Evolutionary conservation across 2,113 vertebrate genomes (phyloP), one percentile per base, ranked within the genome.

Genomic region (Phodopus roborovskii): DNA sequence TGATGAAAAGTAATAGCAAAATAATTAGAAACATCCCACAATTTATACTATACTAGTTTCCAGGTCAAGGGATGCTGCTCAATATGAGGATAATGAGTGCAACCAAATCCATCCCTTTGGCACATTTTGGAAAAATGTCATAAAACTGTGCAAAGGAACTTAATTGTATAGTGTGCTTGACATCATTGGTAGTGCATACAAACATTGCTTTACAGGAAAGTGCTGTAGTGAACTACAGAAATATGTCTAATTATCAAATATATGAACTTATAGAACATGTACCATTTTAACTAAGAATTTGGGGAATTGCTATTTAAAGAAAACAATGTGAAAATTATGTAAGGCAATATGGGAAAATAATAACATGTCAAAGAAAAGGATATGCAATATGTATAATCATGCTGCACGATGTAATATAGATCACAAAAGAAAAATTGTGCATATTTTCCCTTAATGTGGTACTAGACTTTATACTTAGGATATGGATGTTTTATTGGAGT

Each of bases 21-120:
- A 58, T 90, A 3, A 86, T 90, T 81, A 33, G 0, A 13, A 74
- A 81, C 36, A 73, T 74, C 24, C 33, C 2, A 84, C 77, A 70
- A n/a, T 8, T 81, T 81, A 60, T 64, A 42, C 13, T 36, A 70
- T 39, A 62, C 10, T 0, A 62, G 12, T 75, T 96, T 95, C 17
- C 4, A 48, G 9, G 75, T 58, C 56, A 92, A 62, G 1, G 42
- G 28, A 11, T 0, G 3, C 7, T 3, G 79, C 3, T 92, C 19
- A 77, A 17, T 88, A 9, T 87, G 33, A 88, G 13, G 50, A 62
- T 95, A 96, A 82, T 42, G 81, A 91, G 53, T 5, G 48, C 45
- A 96, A 96, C 66, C 28, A 86, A 91, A 45, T 3, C 8, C 13
- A 70, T 90, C 13, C 87, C 77, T 94, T 6, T n/a, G n/a, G n/a